Evolutionary conservation across 2,113 vertebrate species (phyloP).

Genomic region (Aythya baeri): DNA sequence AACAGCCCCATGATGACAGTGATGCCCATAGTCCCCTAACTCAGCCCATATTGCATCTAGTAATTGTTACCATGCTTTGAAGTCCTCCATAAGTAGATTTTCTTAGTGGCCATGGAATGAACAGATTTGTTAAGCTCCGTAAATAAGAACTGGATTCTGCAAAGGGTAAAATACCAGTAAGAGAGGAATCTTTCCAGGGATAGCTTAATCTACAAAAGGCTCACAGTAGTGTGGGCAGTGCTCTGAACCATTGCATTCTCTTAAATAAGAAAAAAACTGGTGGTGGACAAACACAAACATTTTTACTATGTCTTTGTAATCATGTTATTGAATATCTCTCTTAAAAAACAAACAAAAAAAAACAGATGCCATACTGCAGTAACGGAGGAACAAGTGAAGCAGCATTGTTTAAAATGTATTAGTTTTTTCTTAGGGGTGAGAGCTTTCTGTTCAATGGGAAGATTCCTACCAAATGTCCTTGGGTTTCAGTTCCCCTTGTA

Average conservation of each 20-base stretch:
- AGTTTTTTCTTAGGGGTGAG: neutral
- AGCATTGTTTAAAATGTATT: neutral
- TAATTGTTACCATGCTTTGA: neutral
- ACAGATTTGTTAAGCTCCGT: neutral
- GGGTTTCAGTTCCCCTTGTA: neutral
- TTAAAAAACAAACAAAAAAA: neutral
- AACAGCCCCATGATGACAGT: neutral
- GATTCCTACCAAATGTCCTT: neutral
- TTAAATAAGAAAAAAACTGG: neutral
- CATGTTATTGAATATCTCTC: neutral
- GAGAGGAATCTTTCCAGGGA: neutral
- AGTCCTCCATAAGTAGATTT: neutral
- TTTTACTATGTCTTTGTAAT: neutral
- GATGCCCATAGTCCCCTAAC: accelerated
- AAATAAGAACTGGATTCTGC: neutral
- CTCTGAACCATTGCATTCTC: neutral
- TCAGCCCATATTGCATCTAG: neutral
- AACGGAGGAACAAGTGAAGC: neutral
- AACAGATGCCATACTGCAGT: neutral
- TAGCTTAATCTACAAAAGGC: neutral
- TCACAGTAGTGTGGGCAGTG: neutral
- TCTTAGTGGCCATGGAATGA: neutral
- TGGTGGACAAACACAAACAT: neutral
- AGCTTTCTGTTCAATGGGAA: neutral
- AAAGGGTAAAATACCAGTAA: neutral